Conservation (phyloP, 1,140 invertebrate genomes). For the Drosophila aff. region DNA sequence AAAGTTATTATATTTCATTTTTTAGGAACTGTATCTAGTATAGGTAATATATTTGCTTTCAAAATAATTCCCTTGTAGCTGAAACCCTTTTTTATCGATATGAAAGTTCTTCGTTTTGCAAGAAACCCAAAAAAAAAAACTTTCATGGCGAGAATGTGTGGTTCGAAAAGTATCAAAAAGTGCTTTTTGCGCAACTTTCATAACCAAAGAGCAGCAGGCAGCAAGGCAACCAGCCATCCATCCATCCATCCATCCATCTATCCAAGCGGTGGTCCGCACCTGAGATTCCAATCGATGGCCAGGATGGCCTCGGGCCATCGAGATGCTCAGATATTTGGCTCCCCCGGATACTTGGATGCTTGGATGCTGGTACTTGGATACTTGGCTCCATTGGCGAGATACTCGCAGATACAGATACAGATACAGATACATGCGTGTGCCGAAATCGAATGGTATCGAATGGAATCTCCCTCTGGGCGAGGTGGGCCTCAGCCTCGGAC, state of each 20-base stretch:
- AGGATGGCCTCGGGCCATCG: slow-evolving; percentile 27
- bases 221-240: slow-evolving; percentile 3
- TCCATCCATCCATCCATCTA: slow-evolving; percentile 10
- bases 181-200: slow-evolving; percentile 37
- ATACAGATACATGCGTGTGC: slow-evolving; percentile 22
- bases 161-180: slow-evolving; percentile 31
- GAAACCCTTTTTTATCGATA: slow-evolving; percentile 3
- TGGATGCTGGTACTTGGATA: slow-evolving; percentile 10
- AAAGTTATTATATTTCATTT: too few species aligned
- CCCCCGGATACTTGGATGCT: slow-evolving; percentile 18
- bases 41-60: too few species aligned
- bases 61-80: too few species aligned
- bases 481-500: neutral
- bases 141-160: slow-evolving; percentile 49
- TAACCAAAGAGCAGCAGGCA: slow-evolving; percentile 14
- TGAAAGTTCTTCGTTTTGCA: slow-evolving; percentile 22
- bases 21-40: too few species aligned
- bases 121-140: slow-evolving; percentile 28
- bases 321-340: slow-evolving; percentile 23
- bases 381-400: neutral
- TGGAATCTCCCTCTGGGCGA: neutral
- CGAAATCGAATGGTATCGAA: slow-evolving; percentile 18
- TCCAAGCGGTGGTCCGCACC: slow-evolving; percentile 19
- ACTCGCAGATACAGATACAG: slow-evolving; percentile 7
- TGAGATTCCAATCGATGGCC: slow-evolving; percentile 38